Base-by-base conservation (phyloP, 2,888 invertebrate genomes). In the Elmis aenea region DNA sequence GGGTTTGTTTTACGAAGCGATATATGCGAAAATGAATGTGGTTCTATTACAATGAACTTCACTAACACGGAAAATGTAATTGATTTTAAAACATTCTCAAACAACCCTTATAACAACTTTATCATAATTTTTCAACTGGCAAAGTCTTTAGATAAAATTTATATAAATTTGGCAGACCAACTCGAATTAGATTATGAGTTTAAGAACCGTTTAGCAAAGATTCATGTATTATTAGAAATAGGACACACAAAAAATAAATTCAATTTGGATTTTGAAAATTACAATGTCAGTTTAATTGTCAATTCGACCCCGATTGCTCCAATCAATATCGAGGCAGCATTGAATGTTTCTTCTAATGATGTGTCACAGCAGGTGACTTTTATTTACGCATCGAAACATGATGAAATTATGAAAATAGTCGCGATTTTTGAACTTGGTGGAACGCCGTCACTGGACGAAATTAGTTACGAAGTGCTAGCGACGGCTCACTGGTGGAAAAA, bases 61-160 rank as follows among this genome's bases (percentile, higher is more conserved):
- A 9, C 2, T 3, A 33, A 33, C 10, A 26, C 23, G 8, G 21
- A 18, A 10, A 13, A 18, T n/a, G n/a, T n/a, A n/a, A n/a, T n/a
- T n/a, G n/a, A n/a, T n/a, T n/a, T n/a, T n/a, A n/a, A n/a, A n/a
- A n/a, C n/a, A n/a, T n/a, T n/a, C n/a, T n/a, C n/a, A n/a, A n/a
- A n/a, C n/a, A n/a, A n/a, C n/a, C n/a, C n/a, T n/a, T n/a, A n/a
- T n/a, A n/a, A n/a, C n/a, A n/a, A n/a, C n/a, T n/a, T n/a, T n/a
- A n/a, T n/a, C 6, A 13, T 8, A 33, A 27, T 12, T 2, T 33
- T 8, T 9, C 18, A n/a, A 14, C 23, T 8, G 11, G 14, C 5
- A n/a, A 33, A 33, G 22, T 16, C 33, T 26, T 20, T 34, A 9
- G 32, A 38, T 22, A 29, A 22, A 20, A 34, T 38, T 12, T 18